Conservation (phyloP, 2,888 invertebrate species). For the Heliconius aoede region DNA sequence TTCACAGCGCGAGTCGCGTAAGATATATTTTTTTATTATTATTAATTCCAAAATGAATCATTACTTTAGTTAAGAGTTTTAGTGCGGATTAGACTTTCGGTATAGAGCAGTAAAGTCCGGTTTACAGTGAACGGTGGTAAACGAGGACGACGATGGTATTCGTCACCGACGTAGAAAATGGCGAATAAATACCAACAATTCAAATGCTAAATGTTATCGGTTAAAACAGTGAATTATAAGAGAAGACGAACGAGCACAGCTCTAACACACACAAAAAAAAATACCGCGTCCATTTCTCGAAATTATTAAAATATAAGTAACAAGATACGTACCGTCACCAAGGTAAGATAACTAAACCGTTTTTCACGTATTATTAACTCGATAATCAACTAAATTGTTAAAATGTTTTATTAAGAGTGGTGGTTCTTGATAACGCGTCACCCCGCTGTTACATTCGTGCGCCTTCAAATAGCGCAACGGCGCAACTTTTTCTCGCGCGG, state of each 20-base stretch:
- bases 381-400: constrained; percentile 62
- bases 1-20: constrained; percentile 47
- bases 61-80: constrained; percentile 66
- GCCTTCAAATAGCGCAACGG: constrained; percentile 83
- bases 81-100: constrained; percentile 69
- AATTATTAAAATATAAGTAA: constrained; percentile 53
- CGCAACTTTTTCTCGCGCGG: constrained; percentile 84
- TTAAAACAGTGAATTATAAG: constrained; percentile 28
- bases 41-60: constrained; percentile 80
- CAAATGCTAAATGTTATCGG: constrained; percentile 59
- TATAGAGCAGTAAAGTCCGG: constrained; percentile 73
- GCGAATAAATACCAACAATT: constrained; percentile 83
- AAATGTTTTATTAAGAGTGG: constrained; percentile 56
- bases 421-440: constrained; percentile 74
- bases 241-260: constrained; percentile 44
- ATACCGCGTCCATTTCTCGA: constrained; percentile 59
- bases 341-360: constrained; percentile 56
- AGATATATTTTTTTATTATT: constrained; percentile 70
- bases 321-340: constrained; percentile 65
- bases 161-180: constrained; percentile 83
- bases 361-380: constrained; percentile 57
- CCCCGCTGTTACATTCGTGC: constrained; percentile 79
- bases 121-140: constrained; percentile 67
- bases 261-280: constrained; percentile 44
- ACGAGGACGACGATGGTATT: constrained; percentile 80